Evolutionary conservation across 2,888 invertebrate species (phyloP).

Genomic region (Tolmerus cingulatus): DNA sequence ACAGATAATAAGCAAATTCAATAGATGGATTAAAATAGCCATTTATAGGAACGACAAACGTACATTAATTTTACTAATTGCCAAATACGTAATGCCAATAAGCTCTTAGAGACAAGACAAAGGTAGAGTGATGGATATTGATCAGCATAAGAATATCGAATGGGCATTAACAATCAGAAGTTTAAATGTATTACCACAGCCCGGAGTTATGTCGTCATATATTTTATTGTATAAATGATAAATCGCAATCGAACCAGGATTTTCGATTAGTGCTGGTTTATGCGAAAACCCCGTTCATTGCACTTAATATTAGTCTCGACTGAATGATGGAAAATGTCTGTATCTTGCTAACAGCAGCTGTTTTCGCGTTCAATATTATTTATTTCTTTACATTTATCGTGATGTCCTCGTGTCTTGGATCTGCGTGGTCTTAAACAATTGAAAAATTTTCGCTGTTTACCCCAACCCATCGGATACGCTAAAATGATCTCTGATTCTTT

Average conservation of each 20-base stretch:
- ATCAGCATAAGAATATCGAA: no score
- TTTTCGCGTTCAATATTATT: not conserved
- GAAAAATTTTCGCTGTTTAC: not conserved
- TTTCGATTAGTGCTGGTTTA: not conserved
- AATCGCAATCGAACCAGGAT: not conserved
- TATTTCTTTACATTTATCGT: not conserved
- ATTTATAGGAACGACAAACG: no score
- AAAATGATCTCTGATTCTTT: slow-evolving; percentile 39
- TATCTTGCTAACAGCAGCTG: not conserved
- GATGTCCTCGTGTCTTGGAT: not conserved
- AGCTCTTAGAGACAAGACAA: no score
- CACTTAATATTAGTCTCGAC: not conserved
- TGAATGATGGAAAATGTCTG: not conserved
- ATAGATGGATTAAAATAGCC: no score
- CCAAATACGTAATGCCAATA: no score
- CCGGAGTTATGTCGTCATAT: no score
- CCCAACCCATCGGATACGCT: not conserved
- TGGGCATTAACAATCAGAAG: no score
- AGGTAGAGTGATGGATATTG: no score
- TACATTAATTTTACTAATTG: no score
- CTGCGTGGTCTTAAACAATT: not conserved
- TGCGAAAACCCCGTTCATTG: not conserved
- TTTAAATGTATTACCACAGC: no score
- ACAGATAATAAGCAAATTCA: no score
- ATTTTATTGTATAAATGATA: not conserved